A percentile compares a stretch with the other conserved stretches of the same genome.
phyloP scores from a whole-genome alignment of 2,888 invertebrate species.

The Drosophila austrosaltans region DNA sequence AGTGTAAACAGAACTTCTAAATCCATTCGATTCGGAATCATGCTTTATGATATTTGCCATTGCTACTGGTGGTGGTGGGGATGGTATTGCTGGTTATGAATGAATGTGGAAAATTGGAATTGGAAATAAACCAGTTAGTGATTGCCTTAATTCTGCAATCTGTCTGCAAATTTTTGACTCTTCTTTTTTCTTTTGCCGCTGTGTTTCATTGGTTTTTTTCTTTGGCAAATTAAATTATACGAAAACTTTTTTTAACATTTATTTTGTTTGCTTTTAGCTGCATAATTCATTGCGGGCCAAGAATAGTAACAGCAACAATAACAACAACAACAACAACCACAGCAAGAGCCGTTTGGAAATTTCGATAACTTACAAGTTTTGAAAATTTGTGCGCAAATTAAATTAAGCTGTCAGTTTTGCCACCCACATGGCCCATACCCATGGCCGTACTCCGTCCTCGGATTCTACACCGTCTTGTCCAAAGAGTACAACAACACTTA shows the following conservation, averaged over 20 bases:
- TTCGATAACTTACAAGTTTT: conserved; percentile 67
- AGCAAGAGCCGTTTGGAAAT: conserved; percentile 43
- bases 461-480: background rate
- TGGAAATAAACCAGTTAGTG: conserved; percentile 10
- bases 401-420: conserved; percentile 69
- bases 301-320: conserved; percentile 26
- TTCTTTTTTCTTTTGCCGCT: background rate
- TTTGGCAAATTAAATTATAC: conserved; percentile 54
- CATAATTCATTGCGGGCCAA: conserved; percentile 71
- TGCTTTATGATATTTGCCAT: conserved; percentile 56
- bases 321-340: conserved; percentile 36
- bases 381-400: conserved; percentile 72
- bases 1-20: conserved; percentile 33
- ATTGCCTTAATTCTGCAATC: conserved; percentile 10
- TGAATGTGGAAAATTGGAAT: conserved; percentile 7
- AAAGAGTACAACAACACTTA: conserved; percentile 67
- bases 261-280: conserved; percentile 53
- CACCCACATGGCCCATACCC: conserved; percentile 35
- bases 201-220: background rate
- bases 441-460: background rate
- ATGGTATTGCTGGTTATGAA: background rate
- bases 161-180: conserved; percentile 5
- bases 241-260: conserved; percentile 53
- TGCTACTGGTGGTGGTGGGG: conserved; percentile 23
- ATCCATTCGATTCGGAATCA: conserved; percentile 19